Evolutionary conservation across 2,797 vertebrate species (phyloP), one percentile per base, ranked within the genome.

Genomic region (Notolabrus celidotus): DNA sequence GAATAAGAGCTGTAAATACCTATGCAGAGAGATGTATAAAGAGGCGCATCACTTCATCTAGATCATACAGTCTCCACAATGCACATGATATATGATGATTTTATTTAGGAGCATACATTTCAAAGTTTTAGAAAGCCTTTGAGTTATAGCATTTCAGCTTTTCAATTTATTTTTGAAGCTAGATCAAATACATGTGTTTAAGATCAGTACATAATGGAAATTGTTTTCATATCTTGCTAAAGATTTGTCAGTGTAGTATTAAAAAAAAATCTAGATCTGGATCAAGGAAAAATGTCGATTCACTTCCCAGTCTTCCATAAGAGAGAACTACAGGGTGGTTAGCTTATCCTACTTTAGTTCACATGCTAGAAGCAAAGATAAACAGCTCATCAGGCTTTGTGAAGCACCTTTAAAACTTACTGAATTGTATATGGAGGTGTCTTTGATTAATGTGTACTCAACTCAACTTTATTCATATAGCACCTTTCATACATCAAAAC

Each of bases 1-100:
- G 84, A 75, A 80, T 72, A 58, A 22, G 59, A 60, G 69, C 67
- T 66, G 53, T 62, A 71, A 68, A 78, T 78, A 70, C 20, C 38
- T 71, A 73, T 61, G 54, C 29, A 72, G 33, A 63, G 31, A 39
- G 51, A 61, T 71, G 50, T 65, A 67, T 42, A 71, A 65, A 69
- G 50, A 67, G n/a, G n/a, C n/a, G n/a, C n/a, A n/a, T n/a, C 25
- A 54, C 23, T 58, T 62, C 55, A 55, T 65, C 23, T 36, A 53
- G n/a, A 50, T 64, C 43, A 54, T 12, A 31, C 51, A 58, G 41
- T 45, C 20, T 66, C 60, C 50, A 51, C 11, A 1, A 36, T 31
- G 20, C 27, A 29, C 17, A 5, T 39, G n/a, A 50, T 61, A 34
- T 27, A 50, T 9, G 4, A 41, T 33, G 19, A 50, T 11, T 27